These are phyloP conservation scores for Girardinus metallicus DNA, from an alignment of 2,797 vertebrate genomes.

Conservation along the genomic window DNA sequence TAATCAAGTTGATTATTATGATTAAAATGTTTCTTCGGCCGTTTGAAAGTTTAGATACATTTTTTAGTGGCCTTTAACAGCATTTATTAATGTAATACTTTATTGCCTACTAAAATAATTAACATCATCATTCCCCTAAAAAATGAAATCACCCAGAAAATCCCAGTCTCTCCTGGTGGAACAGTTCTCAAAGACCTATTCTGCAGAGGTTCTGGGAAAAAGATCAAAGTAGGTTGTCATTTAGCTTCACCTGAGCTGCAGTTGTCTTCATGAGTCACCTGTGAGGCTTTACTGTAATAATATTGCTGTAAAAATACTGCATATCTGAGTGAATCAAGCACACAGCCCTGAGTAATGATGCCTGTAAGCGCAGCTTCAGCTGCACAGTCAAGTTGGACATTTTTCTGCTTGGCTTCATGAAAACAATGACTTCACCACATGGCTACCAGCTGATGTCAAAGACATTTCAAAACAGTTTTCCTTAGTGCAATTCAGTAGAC, in stretches of 20 bases:
- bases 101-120: background rate
- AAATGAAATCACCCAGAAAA: background rate
- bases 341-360: background rate
- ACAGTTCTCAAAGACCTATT: background rate
- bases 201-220: background rate
- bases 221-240: background rate
- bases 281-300: background rate
- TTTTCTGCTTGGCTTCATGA: background rate
- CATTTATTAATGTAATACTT: background rate
- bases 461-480: background rate
- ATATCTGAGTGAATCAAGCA: background rate
- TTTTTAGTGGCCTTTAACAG: background rate
- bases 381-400: slow-evolving; percentile 1
- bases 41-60: background rate
- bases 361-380: background rate
- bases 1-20: background rate
- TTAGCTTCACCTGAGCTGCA: background rate
- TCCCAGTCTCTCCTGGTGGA: background rate
- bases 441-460: slow-evolving; percentile 28
- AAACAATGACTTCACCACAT: slow-evolving; percentile 28
- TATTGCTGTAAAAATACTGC: background rate
- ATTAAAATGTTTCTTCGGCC: background rate
- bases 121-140: background rate
- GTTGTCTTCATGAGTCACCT: background rate
- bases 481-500: background rate